Conservation (phyloP, 1,140 invertebrate genomes). For the Chrysoperla carnea region DNA sequence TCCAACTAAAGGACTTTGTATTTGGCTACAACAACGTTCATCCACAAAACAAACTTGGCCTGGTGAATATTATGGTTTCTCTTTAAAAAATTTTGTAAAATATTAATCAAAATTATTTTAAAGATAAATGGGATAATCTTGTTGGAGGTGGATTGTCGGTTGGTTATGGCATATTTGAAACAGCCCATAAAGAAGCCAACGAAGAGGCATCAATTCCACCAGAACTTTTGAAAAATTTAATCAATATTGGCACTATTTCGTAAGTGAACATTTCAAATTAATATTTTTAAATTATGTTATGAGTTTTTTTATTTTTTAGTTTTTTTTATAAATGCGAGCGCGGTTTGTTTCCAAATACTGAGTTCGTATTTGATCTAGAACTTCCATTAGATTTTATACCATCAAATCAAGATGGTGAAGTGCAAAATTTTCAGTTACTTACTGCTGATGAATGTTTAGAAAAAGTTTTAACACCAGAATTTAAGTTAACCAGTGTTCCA, state of each 20-base stretch:
- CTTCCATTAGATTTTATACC: conserved; percentile 77
- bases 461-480: conserved; percentile 60
- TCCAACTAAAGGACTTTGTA: conserved; percentile 64
- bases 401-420: conserved; percentile 81
- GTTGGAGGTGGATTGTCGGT: conserved; percentile 82
- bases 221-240: conserved; percentile 52
- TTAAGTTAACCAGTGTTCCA: conserved; percentile 84
- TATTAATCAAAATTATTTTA: conserved; percentile 1
- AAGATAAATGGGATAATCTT: conserved; percentile 82
- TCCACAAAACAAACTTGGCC: conserved; percentile 88
- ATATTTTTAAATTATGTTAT: conserved; percentile 2
- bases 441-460: conserved; percentile 64
- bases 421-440: conserved; percentile 73
- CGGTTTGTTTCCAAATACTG: conserved; percentile 83
- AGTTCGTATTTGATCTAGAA: conserved; percentile 90
- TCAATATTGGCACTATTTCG: conserved; percentile 68
- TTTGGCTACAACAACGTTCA: conserved; percentile 86
- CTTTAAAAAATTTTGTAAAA: conserved; percentile 1
- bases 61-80: conserved; percentile 25
- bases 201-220: conserved; percentile 80
- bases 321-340: conserved; percentile 84
- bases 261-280: conserved; percentile 20
- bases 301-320: conserved; percentile 28
- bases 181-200: conserved; percentile 79
- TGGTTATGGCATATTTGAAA: conserved; percentile 71